Evolutionary conservation across 2,113 vertebrate species (phyloP), one percentile per base, ranked within the genome.

Genomic region (Amia ocellicauda): DNA sequence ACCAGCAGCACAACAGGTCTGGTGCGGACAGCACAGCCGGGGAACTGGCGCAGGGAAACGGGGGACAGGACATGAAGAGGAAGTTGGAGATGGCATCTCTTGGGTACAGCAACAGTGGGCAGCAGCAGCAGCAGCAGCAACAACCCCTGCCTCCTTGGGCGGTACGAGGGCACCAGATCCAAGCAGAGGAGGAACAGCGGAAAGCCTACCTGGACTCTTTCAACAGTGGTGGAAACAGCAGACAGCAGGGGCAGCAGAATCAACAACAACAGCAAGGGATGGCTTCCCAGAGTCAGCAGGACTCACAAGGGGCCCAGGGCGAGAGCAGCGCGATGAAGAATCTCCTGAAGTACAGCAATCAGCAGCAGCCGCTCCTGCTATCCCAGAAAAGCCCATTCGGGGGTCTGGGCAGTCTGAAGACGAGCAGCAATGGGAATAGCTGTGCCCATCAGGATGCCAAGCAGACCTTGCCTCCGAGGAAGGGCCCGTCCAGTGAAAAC

Each of bases 301-400:
- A 60, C 14, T 50, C 90, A 68, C 83, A 93, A 3, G 69, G 77
- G 0, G 85, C 88, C 2, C 88, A 93, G 0, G 92, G 86, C 0
- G 95, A 98, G 74, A 90, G 88, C 31, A 96, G 92, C 0, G 95
- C 96, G 78, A 97, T 98, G 92, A 97, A 96, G 80, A 95, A 85
- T 80, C 83, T 99, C 66, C 88, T 99, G 4, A 96, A 97, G 65
- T 99, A 99, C 82, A 97, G 95, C 87, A 94, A 85, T 77, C 95
- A 96, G 76, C 94, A 90, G 70, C 94, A 94, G 70, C 93, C 94
- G 1, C 90, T 96, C 71, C 91, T 91, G 0, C 88, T 92, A 11
- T 92, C 94, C 23, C 95, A 97, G 81, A 95, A 94, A 78, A 92
- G 85, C 1, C 93, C 94, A 4, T 90, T 96, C 29, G 81, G 93